Evolutionary conservation across 2,888 invertebrate species (phyloP), one percentile per base, ranked within the genome.

Genomic region (Drosophila falleni): DNA sequence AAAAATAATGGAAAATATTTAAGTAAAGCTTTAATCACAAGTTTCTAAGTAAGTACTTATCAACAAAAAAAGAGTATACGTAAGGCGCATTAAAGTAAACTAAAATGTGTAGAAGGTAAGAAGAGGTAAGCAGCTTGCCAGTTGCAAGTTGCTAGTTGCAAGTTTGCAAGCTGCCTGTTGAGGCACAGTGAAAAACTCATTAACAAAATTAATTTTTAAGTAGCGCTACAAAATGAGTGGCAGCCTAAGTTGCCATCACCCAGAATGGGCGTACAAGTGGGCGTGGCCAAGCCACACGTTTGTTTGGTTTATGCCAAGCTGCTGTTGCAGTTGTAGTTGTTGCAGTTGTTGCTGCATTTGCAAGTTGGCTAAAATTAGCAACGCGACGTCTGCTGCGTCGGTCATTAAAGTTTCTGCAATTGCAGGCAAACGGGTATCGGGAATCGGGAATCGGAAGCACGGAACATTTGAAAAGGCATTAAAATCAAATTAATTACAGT

Each of bases 151-250:
- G 58, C 62, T 51, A 72, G 73, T 72, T 65, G 66, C 66, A 35
- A 55, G 65, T 78, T 74, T 66, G 67, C 54, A 31, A 16, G 53
- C 26, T 66, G 68, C 67, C 44, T 80, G 78, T 71, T 77, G 74
- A 72, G 76, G 74, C 72, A 80, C 71, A 72, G 74, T 79, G 80
- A 66, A 87, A 89, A 89, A 89, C 89, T 90, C 90, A 90, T 90
- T 90, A 90, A 90, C 88, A 79, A 90, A 90, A 90, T 90, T 90
- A 90, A 89, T 90, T 89, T 89, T 90, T 80, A 88, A 90, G 89
- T 89, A 89, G 89, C 72, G 81, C 87, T 72, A 76, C 80, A 76
- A 87, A 87, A 76, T 85, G 82, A 84, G 82, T 80, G 85, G 71
- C 84, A 81, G 77, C 79, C 82, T 80, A 85, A 82, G 80, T 82